Percentiles rank a stretch among this genome's conserved stretches.
phyloP scores from a whole-genome alignment of 2,113 vertebrate genomes.

The Pollachius pollachius region DNA sequence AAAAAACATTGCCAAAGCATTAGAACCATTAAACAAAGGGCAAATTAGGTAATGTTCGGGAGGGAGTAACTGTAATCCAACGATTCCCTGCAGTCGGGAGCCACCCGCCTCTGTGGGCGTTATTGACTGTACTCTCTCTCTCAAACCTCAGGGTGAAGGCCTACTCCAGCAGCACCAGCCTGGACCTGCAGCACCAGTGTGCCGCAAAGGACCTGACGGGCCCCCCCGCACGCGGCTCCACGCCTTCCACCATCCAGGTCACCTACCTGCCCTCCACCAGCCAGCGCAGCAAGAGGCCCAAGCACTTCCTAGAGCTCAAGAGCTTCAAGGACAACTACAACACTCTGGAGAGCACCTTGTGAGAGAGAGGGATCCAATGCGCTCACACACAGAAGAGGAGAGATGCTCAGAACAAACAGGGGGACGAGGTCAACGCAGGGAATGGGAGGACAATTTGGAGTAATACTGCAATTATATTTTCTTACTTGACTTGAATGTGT shows the following conservation, averaged over 20 bases:
- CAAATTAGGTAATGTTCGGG: not conserved
- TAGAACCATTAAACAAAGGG: too few species aligned
- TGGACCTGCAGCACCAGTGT: conserved; percentile 88
- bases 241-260: conserved; percentile 91
- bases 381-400: not conserved
- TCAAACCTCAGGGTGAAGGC: conserved; percentile 63
- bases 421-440: not conserved
- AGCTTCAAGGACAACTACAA: conserved; percentile 99
- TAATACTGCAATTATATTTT: conserved; percentile 6
- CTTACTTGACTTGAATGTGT: conserved; percentile 7
- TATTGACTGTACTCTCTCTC: not conserved
- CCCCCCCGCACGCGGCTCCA: conserved; percentile 66
- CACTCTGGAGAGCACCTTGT: conserved; percentile 94
- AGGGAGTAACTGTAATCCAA: not conserved
- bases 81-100: too few species aligned
- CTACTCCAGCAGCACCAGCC: conserved; percentile 72
- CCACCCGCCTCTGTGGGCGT: too few species aligned
- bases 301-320: conserved; percentile 96
- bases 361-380: conserved; percentile 15
- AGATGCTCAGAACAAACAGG: not conserved
- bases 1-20: too few species aligned
- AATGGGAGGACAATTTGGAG: not conserved
- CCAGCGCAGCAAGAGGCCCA: conserved; percentile 95
- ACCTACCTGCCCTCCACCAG: conserved; percentile 93
- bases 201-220: conserved; percentile 92